Base-by-base conservation (phyloP, 1,140 invertebrate genomes). In the Conus betulinus region DNA sequence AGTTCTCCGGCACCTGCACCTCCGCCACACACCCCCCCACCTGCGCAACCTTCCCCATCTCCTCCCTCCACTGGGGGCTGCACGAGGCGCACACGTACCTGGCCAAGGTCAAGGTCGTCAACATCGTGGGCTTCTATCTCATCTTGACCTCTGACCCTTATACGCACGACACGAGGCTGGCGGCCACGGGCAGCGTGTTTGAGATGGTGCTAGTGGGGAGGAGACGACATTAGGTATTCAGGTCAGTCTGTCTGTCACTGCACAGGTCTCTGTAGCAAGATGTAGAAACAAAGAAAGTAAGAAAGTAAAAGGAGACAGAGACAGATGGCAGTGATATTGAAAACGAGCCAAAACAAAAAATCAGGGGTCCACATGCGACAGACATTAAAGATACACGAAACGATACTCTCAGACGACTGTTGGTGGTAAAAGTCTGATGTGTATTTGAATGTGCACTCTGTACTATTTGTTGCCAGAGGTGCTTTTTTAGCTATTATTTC, bases 1-100 rank as follows among this genome's bases (percentile, higher is more conserved):
- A 63, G 52, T 27, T 57, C 7, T 88, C 81, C 7, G 90, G 67
- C n/a, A 60, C 81, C 25, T 91, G 91, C 88, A 76, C 63, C 6
- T 17, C 82, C n/a, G 82, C 82, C 1, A 60, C 57, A 8, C 25
- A 13, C 5, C 89, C 88, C 17, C 84, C 88, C 39, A 53, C 87
- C 10, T 92, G 91, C 84, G 91, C 89, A 17, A 79, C 85, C 53
- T 51, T 90, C 8, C 27, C 67, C 53, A 83, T 89, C 53, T 5
- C 39, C 15, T 27, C 10, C 3, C 53, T 90, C 1, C 51, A 88
- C 55, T 91, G 90, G 90, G 63, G 88, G 23, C 84, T 92, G 1
- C 91, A 92, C 78, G 81, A 84, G 1, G 57, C 81, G 7, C 87
- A 89, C 57, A 85, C 55, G 2, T 92, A 92, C 78, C 90, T 90